Conservation (phyloP, 2,888 invertebrate species). For the Noctua comes region DNA sequence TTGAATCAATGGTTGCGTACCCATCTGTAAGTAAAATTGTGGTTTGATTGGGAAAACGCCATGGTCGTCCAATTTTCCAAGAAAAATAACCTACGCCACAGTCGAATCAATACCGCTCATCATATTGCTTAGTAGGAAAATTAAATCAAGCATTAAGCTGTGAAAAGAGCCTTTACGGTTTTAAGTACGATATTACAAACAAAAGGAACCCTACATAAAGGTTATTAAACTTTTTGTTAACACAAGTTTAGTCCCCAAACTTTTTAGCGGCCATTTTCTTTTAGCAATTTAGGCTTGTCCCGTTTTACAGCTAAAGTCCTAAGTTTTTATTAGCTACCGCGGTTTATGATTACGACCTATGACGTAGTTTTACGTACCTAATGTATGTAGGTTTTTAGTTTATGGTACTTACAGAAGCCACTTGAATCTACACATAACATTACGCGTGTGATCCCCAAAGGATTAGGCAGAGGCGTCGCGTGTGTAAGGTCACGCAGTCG, state of each 20-base stretch:
- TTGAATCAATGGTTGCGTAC: too few species aligned
- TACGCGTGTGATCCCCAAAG: too few species aligned
- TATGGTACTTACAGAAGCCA: constrained; percentile 9
- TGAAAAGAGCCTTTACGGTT: constrained; percentile 11
- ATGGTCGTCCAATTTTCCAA: neutral
- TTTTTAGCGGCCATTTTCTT: constrained; percentile 52
- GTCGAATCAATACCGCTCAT: neutral
- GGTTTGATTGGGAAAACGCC: neutral
- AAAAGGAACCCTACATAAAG: neutral
- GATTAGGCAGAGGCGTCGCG: too few species aligned
- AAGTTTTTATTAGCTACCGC: constrained; percentile 55
- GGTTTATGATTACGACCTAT: constrained; percentile 44
- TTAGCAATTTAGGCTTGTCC: constrained; percentile 33
- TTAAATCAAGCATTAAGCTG: constrained; percentile 1
- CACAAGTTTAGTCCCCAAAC: constrained; percentile 28
- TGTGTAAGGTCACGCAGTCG: too few species aligned
- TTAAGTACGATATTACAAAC: constrained; percentile 6
- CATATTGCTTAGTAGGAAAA: neutral
- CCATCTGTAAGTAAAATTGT: too few species aligned
- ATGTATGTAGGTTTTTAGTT: constrained; percentile 37
- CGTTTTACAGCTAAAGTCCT: constrained; percentile 37
- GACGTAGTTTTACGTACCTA: constrained; percentile 32
- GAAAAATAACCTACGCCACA: neutral
- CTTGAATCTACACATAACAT: neutral
- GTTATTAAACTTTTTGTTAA: constrained; percentile 34